These are phyloP conservation scores for Bruchidius siliquastri DNA, from an alignment of 2,888 invertebrate genomes.

Conservation along the genomic window DNA sequence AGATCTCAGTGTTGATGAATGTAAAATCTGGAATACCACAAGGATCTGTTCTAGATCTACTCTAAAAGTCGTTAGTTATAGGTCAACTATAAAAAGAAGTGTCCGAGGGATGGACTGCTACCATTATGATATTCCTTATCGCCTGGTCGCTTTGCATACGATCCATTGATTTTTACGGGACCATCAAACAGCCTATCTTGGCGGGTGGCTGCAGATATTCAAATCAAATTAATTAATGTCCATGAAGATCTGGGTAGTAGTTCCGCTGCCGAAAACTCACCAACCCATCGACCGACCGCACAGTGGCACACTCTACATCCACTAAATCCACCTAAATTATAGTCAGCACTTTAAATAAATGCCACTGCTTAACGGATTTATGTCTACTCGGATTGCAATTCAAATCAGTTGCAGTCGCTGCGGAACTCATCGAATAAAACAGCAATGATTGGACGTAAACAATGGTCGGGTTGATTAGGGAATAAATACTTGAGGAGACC, in stretches of 20 bases:
- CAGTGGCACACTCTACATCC: constrained; percentile 2
- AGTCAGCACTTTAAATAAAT: constrained; percentile 41
- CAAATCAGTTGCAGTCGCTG: constrained; percentile 40
- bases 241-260: not conserved
- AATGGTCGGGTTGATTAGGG: constrained; percentile 44
- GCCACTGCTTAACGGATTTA: constrained; percentile 43
- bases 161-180: not conserved
- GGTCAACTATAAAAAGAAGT: too few species aligned
- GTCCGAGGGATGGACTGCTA: too few species aligned
- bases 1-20: too few species aligned
- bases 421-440: constrained; percentile 37
- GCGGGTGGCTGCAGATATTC: not conserved
- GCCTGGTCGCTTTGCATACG: not conserved
- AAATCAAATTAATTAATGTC: not conserved
- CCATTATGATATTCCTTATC: too few species aligned
- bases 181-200: not conserved
- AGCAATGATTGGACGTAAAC: constrained; percentile 43
- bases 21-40: too few species aligned
- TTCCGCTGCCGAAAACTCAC: not conserved
- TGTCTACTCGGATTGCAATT: constrained; percentile 41
- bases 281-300: constrained; percentile 1
- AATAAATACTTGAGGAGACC: constrained; percentile 41
- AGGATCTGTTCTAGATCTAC: too few species aligned
- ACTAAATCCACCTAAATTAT: constrained; percentile 33
- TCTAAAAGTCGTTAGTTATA: too few species aligned